phyloP scores from a whole-genome alignment of 2,888 invertebrate genomes.

The Linnaemya vulpina region DNA sequence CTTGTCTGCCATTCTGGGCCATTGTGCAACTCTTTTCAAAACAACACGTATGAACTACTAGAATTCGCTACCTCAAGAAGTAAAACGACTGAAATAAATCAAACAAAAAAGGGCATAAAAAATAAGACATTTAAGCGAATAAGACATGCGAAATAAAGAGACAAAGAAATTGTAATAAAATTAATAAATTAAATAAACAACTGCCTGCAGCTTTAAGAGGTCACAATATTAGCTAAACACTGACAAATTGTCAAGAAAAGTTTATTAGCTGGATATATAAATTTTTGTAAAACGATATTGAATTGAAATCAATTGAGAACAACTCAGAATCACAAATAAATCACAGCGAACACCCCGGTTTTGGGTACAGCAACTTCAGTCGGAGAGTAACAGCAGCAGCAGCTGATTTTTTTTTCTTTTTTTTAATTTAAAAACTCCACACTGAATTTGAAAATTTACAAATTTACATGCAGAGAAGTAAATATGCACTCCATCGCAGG shows the following conservation, averaged over 20 bases:
- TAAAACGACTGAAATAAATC: constrained; percentile 24
- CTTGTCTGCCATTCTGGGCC: not conserved
- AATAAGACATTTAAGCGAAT: constrained; percentile 44
- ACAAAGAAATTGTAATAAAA: not conserved
- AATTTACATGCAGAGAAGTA: too few species aligned
- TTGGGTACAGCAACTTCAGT: not conserved
- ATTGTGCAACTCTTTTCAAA: constrained; percentile 25
- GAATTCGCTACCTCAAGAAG: constrained; percentile 52
- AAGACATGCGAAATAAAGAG: constrained; percentile 11
- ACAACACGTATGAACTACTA: constrained; percentile 34
- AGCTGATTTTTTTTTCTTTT: too few species aligned
- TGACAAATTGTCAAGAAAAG: constrained; percentile 51
- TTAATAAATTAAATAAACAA: not conserved
- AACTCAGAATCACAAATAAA: not conserved
- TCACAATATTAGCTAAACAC: constrained; percentile 33
- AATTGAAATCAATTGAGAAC: not conserved
- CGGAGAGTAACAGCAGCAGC: not conserved
- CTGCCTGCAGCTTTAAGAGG: not conserved
- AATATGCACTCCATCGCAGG: not conserved
- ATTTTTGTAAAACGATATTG: constrained; percentile 14
- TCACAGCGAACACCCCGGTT: constrained; percentile 38
- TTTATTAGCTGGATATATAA: constrained; percentile 16
- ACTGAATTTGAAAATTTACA: constrained; percentile 21
- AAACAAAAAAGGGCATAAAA: constrained; percentile 10
- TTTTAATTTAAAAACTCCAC: constrained; percentile 12